These are phyloP conservation scores for Lepidochitona cinerea DNA, from an alignment of 2,888 invertebrate species.

Conservation along the genomic window DNA sequence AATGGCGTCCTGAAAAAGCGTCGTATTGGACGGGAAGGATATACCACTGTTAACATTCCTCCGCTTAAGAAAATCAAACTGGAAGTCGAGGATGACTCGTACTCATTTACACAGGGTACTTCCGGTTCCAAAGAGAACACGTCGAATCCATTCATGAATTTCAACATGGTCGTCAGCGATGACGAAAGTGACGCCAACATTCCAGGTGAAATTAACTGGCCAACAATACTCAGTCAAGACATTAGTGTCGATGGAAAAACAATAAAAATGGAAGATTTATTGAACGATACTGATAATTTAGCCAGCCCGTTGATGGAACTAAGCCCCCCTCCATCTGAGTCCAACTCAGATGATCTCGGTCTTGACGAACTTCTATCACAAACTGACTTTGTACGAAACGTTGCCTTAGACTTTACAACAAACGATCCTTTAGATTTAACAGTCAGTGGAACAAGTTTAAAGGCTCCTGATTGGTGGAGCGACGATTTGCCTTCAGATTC, in stretches of 20 bases:
- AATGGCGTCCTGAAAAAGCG: slow-evolving; percentile 78
- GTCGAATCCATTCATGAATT: not conserved
- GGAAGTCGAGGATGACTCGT: slow-evolving; percentile 46
- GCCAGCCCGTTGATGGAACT: slow-evolving; percentile 55
- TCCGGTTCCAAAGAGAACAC: slow-evolving; percentile 1
- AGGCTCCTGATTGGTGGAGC: slow-evolving; percentile 69
- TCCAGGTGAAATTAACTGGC: slow-evolving; percentile 67
- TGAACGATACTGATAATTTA: slow-evolving; percentile 48
- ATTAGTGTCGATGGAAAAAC: slow-evolving; percentile 65
- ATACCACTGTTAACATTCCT: not conserved
- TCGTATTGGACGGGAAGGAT: slow-evolving; percentile 66
- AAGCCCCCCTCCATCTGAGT: slow-evolving; percentile 63
- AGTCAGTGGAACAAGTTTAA: slow-evolving; percentile 66
- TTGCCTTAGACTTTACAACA: slow-evolving; percentile 45
- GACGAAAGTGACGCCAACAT: slow-evolving; percentile 44
- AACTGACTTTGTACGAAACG: slow-evolving; percentile 41
- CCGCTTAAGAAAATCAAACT: slow-evolving; percentile 40
- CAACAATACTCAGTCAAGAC: slow-evolving; percentile 65
- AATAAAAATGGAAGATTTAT: slow-evolving; percentile 65
- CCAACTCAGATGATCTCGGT: slow-evolving; percentile 61
- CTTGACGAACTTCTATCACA: slow-evolving; percentile 62
- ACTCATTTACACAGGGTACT: slow-evolving; percentile 28
- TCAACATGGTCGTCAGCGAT: slow-evolving; percentile 3
- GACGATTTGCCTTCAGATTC: slow-evolving; percentile 29
- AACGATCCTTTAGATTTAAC: slow-evolving; percentile 64